These are phyloP conservation scores for Lochmaea capreae DNA, from an alignment of 2,888 invertebrate species.

Conservation along the genomic window DNA sequence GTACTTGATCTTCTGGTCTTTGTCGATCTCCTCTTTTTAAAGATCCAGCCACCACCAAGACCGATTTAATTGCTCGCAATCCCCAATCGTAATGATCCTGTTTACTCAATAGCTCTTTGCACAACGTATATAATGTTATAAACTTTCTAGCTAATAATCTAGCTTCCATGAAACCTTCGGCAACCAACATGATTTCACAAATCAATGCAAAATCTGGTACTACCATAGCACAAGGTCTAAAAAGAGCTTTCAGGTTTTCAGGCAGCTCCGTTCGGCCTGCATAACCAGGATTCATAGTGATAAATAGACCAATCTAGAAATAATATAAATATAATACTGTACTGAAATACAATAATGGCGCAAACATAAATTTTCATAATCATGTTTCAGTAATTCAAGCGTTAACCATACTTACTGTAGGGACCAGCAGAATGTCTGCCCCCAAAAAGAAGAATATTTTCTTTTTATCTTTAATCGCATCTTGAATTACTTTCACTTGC, in stretches of 20 bases:
- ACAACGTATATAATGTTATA: slow-evolving; percentile 91
- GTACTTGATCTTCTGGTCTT: slow-evolving; percentile 90
- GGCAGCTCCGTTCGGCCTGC: slow-evolving; percentile 92
- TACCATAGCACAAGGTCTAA: slow-evolving; percentile 96
- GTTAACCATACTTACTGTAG: slow-evolving; percentile 69
- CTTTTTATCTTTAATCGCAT: slow-evolving; percentile 88
- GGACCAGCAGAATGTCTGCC: slow-evolving; percentile 78
- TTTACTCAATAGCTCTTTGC: slow-evolving; percentile 90
- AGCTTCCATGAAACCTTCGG: slow-evolving; percentile 87
- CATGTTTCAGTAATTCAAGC: too few relatives aligned
- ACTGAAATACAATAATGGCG: too few relatives aligned
- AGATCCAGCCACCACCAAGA: slow-evolving; percentile 93
- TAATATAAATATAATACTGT: slow-evolving; percentile 9
- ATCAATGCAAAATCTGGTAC: slow-evolving; percentile 96
- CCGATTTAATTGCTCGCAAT: slow-evolving; percentile 93
- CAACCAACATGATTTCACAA: slow-evolving; percentile 96
- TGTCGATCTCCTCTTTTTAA: slow-evolving; percentile 82
- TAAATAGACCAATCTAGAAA: slow-evolving; percentile 82
- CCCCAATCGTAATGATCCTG: slow-evolving; percentile 99
- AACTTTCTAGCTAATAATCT: slow-evolving; percentile 91
- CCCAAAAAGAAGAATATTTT: slow-evolving; percentile 86
- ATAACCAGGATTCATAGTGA: slow-evolving; percentile 97
- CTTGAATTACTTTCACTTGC: slow-evolving; percentile 87
- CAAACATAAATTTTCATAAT: not conserved
- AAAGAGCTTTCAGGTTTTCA: slow-evolving; percentile 80